Base-by-base conservation (phyloP, 2,888 invertebrate genomes). In the Acanthopleura granulata region DNA sequence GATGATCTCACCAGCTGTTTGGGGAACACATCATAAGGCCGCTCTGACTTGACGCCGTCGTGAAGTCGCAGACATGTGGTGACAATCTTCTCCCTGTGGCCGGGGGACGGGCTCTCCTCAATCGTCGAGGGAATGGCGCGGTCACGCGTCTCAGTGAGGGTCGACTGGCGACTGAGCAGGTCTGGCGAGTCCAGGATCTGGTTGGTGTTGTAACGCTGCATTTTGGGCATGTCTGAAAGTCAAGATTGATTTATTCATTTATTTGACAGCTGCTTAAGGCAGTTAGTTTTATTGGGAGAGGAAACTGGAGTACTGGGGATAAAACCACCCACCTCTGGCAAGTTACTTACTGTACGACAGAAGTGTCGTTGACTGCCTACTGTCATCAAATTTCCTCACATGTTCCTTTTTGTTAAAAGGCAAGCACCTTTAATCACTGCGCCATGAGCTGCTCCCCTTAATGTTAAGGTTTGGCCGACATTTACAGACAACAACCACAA, bases 141-240 rank as follows among this genome's bases (percentile, higher is more conserved):
- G 29, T 14, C 27, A 1, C 51, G 22, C 30, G 27, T 61, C 18
- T 57, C 66, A 1, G 29, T 49, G 18, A 61, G 72, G 74, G 79
- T 79, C 14, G 70, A 61, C 73, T 83, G 78, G 3, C 83, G 70
- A 62, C 82, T 84, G 12, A 77, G 70, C 11, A 75, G 72, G 0
- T 86, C 87, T 1, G 84, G 82, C 9, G 88, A 84, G 80, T 88
- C 78, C 1, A 84, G 85, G n/a, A 87, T 84, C 16, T 79, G 77
- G 57, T 86, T 87, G 27, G 86, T 85, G 14, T 85, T 83, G 4
- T 78, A 77, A 25, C 85, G 77, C 16, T 76, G 73, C 0, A 78
- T 50, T 1, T 76, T 78, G 12, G 74, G 74, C 1, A 83, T 83
- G 27, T 78, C 85, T 86, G 81, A 18, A 78, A 77, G 49, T 29